Evolutionary conservation across 2,113 vertebrate species (phyloP).

Genomic region (Lepisosteus osseus): DNA sequence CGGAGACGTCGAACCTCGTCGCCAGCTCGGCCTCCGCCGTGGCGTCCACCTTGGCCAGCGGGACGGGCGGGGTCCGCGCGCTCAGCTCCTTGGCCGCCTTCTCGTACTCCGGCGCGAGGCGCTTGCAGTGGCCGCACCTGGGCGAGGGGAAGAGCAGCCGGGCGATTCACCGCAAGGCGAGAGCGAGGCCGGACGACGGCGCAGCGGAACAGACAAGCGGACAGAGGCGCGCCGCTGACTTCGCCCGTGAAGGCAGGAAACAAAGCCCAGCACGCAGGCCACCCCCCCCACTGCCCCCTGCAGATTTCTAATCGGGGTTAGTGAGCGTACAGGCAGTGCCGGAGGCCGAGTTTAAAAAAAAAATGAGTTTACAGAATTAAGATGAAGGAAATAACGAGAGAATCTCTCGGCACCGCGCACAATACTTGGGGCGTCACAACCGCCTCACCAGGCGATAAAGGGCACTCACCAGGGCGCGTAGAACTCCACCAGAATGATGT

Average conservation of each 20-base stretch:
- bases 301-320: too few relatives aligned
- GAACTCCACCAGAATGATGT: conserved; percentile 96
- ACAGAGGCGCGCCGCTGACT: too few relatives aligned
- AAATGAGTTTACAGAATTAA: too few relatives aligned
- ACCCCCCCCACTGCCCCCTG: too few relatives aligned
- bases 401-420: not conserved
- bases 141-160: not conserved
- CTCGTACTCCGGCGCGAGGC: conserved; percentile 90
- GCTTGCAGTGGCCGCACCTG: conserved; percentile 97
- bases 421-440: not conserved
- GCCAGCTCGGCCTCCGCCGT: conserved; percentile 77
- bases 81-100: conserved; percentile 88
- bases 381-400: too few relatives aligned
- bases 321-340: too few relatives aligned
- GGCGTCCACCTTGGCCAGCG: conserved; percentile 87
- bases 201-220: too few relatives aligned
- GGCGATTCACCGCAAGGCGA: too few relatives aligned
- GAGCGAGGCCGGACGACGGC: too few relatives aligned
- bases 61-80: conserved; percentile 77
- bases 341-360: too few relatives aligned
- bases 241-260: too few relatives aligned
- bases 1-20: conserved; percentile 77
- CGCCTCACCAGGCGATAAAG: not conserved
- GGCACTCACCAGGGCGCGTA: conserved; percentile 91
- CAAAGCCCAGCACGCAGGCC: too few relatives aligned